phyloP scores from a whole-genome alignment of 2,113 vertebrate species.

The Caranx melampygus region DNA sequence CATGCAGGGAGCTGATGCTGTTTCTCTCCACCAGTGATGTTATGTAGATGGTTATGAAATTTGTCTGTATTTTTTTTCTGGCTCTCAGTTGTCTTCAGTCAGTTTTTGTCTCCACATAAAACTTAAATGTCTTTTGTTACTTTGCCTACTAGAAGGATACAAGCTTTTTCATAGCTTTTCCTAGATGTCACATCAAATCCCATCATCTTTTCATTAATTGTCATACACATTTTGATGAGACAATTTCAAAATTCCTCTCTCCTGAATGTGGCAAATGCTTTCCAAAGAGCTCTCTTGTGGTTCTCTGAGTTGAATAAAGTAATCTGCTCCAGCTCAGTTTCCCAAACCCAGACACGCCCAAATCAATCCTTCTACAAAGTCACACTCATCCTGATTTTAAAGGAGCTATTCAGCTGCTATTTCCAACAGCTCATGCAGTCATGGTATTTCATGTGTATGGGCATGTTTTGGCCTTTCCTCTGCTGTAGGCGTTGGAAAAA shows the following conservation, averaged over 20 bases:
- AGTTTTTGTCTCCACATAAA: background rate
- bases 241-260: background rate
- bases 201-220: background rate
- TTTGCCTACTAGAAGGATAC: background rate
- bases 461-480: constrained; percentile 44
- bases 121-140: constrained; percentile 6
- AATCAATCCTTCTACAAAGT: constrained; percentile 25
- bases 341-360: constrained; percentile 32
- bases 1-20: constrained; percentile 20
- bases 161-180: background rate
- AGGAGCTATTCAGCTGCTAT: constrained; percentile 43
- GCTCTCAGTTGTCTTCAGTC: background rate
- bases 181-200: background rate
- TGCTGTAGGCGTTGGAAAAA: constrained; percentile 44
- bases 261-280: background rate
- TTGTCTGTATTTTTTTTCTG: background rate
- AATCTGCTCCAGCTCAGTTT: background rate
- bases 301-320: background rate
- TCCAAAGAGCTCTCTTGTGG: constrained; percentile 4
- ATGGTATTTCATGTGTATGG: constrained; percentile 12
- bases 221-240: background rate
- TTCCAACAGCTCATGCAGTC: constrained; percentile 16
- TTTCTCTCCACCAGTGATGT: constrained; percentile 15
- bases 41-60: constrained; percentile 1
- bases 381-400: constrained; percentile 43